Conservation (phyloP, 2,888 invertebrate species). For the Bellardia pandia region DNA sequence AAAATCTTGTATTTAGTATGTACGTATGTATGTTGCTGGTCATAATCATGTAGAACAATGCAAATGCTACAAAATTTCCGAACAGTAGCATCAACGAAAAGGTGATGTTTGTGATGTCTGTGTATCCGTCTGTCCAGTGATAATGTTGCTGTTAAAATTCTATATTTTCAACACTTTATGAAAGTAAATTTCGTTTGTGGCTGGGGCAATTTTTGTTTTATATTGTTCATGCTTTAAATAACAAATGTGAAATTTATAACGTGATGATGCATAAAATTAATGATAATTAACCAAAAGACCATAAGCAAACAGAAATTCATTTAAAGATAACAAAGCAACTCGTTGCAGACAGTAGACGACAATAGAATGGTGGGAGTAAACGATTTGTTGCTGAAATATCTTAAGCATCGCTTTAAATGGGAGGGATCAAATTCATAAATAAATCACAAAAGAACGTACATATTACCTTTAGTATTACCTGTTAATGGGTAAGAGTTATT, state of each 20-base stretch:
- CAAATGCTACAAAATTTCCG: conserved; percentile 41
- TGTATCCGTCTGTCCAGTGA: conserved; percentile 19
- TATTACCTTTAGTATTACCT: neutral
- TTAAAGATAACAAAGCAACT: conserved; percentile 50
- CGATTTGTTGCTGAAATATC: neutral
- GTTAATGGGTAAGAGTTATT: neutral
- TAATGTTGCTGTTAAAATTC: conserved; percentile 51
- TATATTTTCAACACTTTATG: conserved; percentile 40
- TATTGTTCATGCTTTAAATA: conserved; percentile 54
- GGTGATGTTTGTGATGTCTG: conserved; percentile 17
- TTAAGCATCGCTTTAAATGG: neutral
- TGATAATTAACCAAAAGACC: conserved; percentile 70
- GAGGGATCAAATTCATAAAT: neutral
- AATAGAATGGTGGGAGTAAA: conserved; percentile 9
- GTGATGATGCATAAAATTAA: conserved; percentile 73
- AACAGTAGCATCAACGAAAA: neutral
- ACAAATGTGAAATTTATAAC: conserved; percentile 67
- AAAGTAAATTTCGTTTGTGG: conserved; percentile 33
- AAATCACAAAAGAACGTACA: neutral
- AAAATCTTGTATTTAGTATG: conserved; percentile 46
- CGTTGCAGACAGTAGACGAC: neutral
- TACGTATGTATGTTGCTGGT: neutral
- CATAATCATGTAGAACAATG: conserved; percentile 27
- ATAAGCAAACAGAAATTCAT: conserved; percentile 61
- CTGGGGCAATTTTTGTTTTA: conserved; percentile 25